Percentiles rank a stretch among this genome's conserved stretches.
These are phyloP conservation scores for Mormyrus proboscirostris DNA, from an alignment of 2,797 vertebrate genomes.

Conservation along the genomic window DNA sequence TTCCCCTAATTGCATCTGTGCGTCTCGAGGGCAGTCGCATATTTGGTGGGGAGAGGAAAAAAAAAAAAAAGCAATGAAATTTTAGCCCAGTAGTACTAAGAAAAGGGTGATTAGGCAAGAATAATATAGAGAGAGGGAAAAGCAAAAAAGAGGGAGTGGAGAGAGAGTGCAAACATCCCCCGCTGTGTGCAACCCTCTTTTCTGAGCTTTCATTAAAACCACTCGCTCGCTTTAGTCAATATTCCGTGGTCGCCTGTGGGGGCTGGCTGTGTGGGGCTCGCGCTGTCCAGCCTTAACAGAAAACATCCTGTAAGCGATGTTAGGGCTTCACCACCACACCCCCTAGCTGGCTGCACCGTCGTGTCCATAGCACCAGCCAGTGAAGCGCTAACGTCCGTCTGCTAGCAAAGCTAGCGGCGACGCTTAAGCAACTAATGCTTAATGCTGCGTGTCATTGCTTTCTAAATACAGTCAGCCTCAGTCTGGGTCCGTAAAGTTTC, in stretches of 20 bases:
- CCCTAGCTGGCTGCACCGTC: background rate
- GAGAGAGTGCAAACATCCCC: background rate
- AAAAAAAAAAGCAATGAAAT: background rate
- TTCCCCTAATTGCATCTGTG: background rate
- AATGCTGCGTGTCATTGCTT: constrained; percentile 6
- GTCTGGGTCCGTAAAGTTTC: background rate
- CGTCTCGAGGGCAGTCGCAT: background rate
- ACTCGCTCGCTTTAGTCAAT: background rate
- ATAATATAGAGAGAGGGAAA: background rate
- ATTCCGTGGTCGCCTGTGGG: background rate
- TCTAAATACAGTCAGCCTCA: background rate
- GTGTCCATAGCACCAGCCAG: background rate
- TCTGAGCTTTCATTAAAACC: background rate
- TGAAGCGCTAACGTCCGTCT: background rate
- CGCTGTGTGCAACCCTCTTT: background rate
- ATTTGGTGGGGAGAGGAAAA: background rate
- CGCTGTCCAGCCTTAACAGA: background rate
- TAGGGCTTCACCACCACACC: background rate
- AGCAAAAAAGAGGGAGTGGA: background rate
- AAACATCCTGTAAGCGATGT: background rate
- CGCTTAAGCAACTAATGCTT: background rate
- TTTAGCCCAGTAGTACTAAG: background rate
- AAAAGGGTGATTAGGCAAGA: background rate
- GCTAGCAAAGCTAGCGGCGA: background rate
- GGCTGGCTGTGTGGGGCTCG: background rate